Percentiles rank a stretch among this genome's conserved stretches.
Evolutionary conservation across 2,888 invertebrate species (phyloP).

Genomic region (Artemia sinica): DNA sequence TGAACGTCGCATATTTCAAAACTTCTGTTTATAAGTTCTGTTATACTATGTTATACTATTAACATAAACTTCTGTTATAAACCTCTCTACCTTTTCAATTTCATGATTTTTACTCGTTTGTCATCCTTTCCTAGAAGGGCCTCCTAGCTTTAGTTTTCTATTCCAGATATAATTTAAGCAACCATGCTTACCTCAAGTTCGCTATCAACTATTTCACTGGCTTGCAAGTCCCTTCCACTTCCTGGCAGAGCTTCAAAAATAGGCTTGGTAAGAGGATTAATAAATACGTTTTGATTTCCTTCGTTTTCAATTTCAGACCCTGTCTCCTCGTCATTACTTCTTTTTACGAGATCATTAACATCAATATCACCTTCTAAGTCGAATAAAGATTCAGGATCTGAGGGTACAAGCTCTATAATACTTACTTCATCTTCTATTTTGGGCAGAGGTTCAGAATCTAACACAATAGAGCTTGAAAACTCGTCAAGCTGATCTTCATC

Average conservation of each 20-base stretch:
- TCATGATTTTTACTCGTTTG: too few relatives aligned
- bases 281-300: background rate
- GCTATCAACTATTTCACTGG: too few relatives aligned
- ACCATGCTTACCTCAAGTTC: too few relatives aligned
- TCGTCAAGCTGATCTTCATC: constrained; percentile 6
- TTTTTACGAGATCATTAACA: constrained; percentile 12
- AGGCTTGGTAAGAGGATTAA: constrained; percentile 11
- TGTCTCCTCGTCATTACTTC: background rate
- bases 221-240: background rate
- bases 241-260: constrained; percentile 4
- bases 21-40: too few relatives aligned
- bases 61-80: too few relatives aligned
- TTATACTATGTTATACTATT: too few relatives aligned
- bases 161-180: too few relatives aligned
- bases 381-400: background rate
- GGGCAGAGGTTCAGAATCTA: background rate
- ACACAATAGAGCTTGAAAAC: background rate
- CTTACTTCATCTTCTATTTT: constrained; percentile 2
- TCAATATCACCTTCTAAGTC: background rate
- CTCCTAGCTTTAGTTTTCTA: too few relatives aligned
- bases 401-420: constrained; percentile 1
- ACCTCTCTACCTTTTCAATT: too few relatives aligned
- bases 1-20: too few relatives aligned
- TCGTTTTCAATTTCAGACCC: background rate
- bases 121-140: too few relatives aligned